A percentile compares a stretch with the other conserved stretches of the same genome.
phyloP scores from a whole-genome alignment of 2,113 vertebrate genomes.

The Vidua macroura region DNA sequence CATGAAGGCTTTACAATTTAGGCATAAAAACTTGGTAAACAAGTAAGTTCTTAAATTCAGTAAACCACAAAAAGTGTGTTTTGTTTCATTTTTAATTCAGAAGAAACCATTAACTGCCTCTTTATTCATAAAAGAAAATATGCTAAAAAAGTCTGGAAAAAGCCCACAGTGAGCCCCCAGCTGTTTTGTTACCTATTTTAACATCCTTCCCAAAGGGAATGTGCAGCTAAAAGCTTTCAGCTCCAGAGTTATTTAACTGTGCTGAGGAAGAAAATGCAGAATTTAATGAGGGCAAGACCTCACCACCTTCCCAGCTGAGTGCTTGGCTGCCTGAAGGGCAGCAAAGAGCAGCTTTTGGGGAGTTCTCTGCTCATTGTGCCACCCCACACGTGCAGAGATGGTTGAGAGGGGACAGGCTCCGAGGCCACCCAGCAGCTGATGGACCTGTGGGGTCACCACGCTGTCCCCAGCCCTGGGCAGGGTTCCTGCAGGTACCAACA shows the following conservation, averaged over 20 bases:
- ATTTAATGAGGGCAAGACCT: constrained; percentile 1
- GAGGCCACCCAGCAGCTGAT: fast-evolving
- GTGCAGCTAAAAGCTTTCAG: background rate
- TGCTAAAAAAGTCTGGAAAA: background rate
- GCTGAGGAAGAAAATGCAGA: background rate
- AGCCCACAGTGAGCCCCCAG: background rate
- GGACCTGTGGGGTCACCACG: background rate
- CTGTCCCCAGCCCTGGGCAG: fast-evolving
- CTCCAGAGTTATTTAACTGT: background rate
- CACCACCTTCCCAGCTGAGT: background rate
- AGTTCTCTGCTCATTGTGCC: background rate
- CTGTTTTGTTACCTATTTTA: constrained; percentile 22
- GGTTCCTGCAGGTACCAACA: background rate
- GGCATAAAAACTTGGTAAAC: background rate
- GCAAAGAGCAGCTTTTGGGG: background rate
- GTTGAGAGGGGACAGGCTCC: fast-evolving
- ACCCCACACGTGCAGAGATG: fast-evolving
- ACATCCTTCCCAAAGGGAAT: background rate
- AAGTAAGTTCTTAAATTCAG: background rate
- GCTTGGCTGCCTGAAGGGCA: background rate
- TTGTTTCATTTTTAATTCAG: background rate
- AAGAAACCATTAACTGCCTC: background rate
- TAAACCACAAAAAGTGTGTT: background rate
- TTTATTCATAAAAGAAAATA: background rate
- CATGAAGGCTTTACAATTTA: background rate